These are phyloP conservation scores for Nasonia giraulti DNA, from an alignment of 1,140 invertebrate species.

Conservation along the genomic window DNA sequence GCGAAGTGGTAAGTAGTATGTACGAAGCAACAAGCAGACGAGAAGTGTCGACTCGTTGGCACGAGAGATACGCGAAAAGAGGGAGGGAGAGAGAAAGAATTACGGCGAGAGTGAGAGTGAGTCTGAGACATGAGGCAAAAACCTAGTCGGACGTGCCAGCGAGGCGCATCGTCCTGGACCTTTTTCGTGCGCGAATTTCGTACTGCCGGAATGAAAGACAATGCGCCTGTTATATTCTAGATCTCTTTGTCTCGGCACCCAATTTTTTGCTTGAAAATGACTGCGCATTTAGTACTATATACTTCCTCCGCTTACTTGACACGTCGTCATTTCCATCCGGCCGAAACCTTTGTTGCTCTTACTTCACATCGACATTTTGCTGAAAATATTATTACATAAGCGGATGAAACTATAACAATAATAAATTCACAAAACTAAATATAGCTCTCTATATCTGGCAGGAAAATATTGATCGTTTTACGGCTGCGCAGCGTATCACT, in stretches of 20 bases:
- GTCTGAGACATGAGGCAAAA: constrained; percentile 1
- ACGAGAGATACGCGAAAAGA: background rate
- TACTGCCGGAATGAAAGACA: constrained; percentile 7
- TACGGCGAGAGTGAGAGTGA: constrained; percentile 16
- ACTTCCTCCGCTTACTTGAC: background rate
- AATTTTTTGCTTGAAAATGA: constrained; percentile 1
- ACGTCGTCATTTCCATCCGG: background rate
- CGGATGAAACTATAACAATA: too few species aligned
- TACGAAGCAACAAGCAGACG: constrained; percentile 46
- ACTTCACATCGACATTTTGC: background rate
- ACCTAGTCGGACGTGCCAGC: constrained; percentile 22
- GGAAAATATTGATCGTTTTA: too few species aligned
- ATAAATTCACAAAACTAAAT: too few species aligned
- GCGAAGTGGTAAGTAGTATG: constrained; percentile 36
- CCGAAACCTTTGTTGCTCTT: background rate
- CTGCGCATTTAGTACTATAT: background rate
- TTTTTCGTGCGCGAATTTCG: constrained; percentile 20
- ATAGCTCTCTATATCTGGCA: too few species aligned
- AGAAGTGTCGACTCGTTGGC: constrained; percentile 52
- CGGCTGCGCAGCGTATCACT: background rate
- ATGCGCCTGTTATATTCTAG: background rate
- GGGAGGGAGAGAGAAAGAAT: constrained; percentile 10
- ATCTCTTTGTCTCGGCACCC: background rate
- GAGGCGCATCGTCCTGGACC: background rate
- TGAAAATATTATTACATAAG: too few species aligned